Evolutionary conservation across 2,888 invertebrate species (phyloP), one percentile per base, ranked within the genome.

Genomic region (Agapostemon virescens): DNA sequence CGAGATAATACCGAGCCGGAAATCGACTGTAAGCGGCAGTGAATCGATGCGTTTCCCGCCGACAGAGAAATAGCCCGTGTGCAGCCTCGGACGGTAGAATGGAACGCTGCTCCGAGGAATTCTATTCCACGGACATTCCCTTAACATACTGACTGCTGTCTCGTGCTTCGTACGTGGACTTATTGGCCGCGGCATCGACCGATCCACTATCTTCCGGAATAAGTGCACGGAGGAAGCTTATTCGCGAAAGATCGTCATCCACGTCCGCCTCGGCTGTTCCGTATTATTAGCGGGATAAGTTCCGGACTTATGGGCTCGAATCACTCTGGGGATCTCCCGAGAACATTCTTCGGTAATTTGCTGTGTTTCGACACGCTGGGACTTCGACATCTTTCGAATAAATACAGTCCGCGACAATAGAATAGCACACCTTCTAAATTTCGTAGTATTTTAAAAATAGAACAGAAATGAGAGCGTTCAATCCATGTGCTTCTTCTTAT

Each of bases 1-100:
- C 77, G 74, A 82, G 76, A 85, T 87, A 79, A 83, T 83, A 69
- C 76, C 69, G 23, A 23, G 36, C 79, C 79, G 76, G 73, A 79
- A 83, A 83, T 83, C 79, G 83, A 79, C 72, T 61, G 79, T 79
- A 74, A 79, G 49, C 83, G 69, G 72, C 70, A 68, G 58, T 36
- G 52, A 70, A 67, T 73, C 83, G 72, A 79, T 78, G 71, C 68
- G 52, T 82, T 82, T 77, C 63, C 69, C 42, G 72, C 33, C 40
- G 55, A 49, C 63, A 9, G 69, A 71, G 69, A 69, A 74, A 71
- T 69, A 61, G 67, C 69, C 23, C 5, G 30, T 30, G 63, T 70
- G 82, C 33, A 63, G n/a, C n/a, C 63, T 20, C 33, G 30, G 33
- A 33, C 33, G 33, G 33, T 52, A 74, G 76, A 66, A 40, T 40